Percentiles rank a stretch among this genome's conserved stretches.
Conservation (phyloP, 2,888 invertebrate species). For the Pseudococcus viburni region DNA sequence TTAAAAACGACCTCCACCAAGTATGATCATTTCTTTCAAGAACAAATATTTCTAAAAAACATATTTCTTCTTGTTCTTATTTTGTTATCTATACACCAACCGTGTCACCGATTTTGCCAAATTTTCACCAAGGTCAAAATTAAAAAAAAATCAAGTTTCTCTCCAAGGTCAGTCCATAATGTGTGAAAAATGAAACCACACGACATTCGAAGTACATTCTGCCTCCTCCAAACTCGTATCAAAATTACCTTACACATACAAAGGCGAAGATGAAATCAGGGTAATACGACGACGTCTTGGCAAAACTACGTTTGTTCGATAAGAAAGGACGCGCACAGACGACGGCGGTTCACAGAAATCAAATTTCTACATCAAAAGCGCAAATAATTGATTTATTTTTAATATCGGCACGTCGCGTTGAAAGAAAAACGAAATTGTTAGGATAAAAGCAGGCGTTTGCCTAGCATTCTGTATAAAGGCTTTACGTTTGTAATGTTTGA, state of each 20-base stretch:
- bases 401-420: constrained; percentile 50
- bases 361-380: constrained; percentile 40
- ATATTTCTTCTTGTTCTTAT: background rate
- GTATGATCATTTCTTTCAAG: too few relatives aligned
- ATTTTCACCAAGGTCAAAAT: too few relatives aligned
- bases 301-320: background rate
- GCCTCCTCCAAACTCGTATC: background rate
- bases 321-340: background rate
- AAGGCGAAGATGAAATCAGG: background rate
- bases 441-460: constrained; percentile 55
- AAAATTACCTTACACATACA: constrained; percentile 2
- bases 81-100: too few relatives aligned
- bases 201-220: background rate
- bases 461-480: constrained; percentile 50
- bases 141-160: too few relatives aligned
- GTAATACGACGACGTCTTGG: background rate
- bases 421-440: constrained; percentile 54
- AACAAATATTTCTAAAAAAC: too few relatives aligned
- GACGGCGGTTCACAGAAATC: background rate
- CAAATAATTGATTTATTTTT: constrained; percentile 56
- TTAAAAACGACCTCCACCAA: too few relatives aligned
- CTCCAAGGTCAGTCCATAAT: too few relatives aligned
- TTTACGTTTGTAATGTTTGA: constrained; percentile 64
- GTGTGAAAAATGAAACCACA: background rate
- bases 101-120: too few relatives aligned